A percentile compares a stretch with the other conserved stretches of the same genome.
Conservation (phyloP, 1,140 invertebrate genomes). For the Sminthurides bifidus region DNA sequence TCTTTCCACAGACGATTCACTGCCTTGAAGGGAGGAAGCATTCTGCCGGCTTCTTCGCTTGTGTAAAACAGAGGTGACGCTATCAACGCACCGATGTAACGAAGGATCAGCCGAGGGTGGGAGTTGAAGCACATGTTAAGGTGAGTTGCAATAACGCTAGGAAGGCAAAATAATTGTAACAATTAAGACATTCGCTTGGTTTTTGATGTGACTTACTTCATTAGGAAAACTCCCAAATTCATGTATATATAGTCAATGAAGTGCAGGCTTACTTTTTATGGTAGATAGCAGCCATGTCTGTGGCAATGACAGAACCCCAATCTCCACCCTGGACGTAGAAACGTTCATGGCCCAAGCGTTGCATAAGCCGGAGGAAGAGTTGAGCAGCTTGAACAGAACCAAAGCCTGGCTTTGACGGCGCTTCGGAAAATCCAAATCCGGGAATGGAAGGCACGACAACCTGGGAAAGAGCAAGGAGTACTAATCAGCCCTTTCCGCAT, state of each 20-base stretch:
- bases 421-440: slow-evolving; percentile 73
- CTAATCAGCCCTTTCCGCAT: no score
- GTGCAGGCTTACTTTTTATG: slow-evolving; percentile 45
- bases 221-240: slow-evolving; percentile 7
- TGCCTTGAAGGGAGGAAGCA: slow-evolving; percentile 48
- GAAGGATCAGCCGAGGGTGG: slow-evolving; percentile 35
- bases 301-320: slow-evolving; percentile 54
- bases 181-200: background rate
- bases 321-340: slow-evolving; percentile 64
- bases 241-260: slow-evolving; percentile 8
- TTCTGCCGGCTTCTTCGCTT: slow-evolving; percentile 41
- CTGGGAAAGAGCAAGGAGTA: no score
- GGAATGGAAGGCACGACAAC: slow-evolving; percentile 67
- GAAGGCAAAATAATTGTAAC: slow-evolving; percentile 14
- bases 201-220: background rate
- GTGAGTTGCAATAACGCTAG: slow-evolving; percentile 52
- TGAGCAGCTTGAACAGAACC: slow-evolving; percentile 51
- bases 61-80: slow-evolving; percentile 47
- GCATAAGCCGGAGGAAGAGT: slow-evolving; percentile 72
- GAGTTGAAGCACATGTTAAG: slow-evolving; percentile 45
- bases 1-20: slow-evolving; percentile 49
- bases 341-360: slow-evolving; percentile 56
- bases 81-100: slow-evolving; percentile 43
- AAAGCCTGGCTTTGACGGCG: slow-evolving; percentile 48
- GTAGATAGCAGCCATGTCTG: slow-evolving; percentile 50